phyloP scores from a whole-genome alignment of 2,888 invertebrate species.

The Neria commutata region DNA sequence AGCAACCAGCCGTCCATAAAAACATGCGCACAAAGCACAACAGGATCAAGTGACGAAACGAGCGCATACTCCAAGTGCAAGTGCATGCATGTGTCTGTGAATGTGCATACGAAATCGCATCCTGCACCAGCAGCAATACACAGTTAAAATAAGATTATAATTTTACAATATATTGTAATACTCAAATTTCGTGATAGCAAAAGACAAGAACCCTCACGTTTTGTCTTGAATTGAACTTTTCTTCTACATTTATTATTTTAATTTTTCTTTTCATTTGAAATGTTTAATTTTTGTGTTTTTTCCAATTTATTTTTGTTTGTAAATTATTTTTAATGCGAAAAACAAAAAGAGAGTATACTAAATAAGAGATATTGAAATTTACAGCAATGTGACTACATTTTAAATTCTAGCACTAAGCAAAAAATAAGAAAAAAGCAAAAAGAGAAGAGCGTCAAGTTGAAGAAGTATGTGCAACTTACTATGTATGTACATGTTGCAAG shows the following conservation, averaged over 20 bases:
- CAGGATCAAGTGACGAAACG: background rate
- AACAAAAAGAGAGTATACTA: too few species aligned
- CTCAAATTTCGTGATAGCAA: slow-evolving; percentile 61
- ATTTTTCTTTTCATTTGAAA: slow-evolving; percentile 3
- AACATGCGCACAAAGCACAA: background rate
- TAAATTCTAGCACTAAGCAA: background rate
- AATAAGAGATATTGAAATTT: background rate
- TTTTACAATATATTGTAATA: slow-evolving; percentile 48
- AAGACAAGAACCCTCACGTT: slow-evolving; percentile 42
- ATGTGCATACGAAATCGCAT: background rate
- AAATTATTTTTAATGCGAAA: slow-evolving; percentile 12
- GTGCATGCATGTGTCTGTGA: background rate
- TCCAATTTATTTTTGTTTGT: slow-evolving; percentile 7
- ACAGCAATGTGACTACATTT: background rate
- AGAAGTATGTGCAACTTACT: background rate
- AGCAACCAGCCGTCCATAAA: background rate
- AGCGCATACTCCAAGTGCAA: background rate
- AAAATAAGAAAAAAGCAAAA: too few species aligned
- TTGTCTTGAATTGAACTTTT: slow-evolving; percentile 35
- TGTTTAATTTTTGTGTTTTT: slow-evolving; percentile 8
- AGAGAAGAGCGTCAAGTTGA: background rate
- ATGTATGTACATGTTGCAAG: slow-evolving; percentile 6
- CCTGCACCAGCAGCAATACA: background rate
- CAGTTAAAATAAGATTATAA: slow-evolving; percentile 8
- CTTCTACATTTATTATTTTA: background rate